Base-by-base conservation (phyloP, 2,888 invertebrate species). In the Zonitis immaculata region DNA sequence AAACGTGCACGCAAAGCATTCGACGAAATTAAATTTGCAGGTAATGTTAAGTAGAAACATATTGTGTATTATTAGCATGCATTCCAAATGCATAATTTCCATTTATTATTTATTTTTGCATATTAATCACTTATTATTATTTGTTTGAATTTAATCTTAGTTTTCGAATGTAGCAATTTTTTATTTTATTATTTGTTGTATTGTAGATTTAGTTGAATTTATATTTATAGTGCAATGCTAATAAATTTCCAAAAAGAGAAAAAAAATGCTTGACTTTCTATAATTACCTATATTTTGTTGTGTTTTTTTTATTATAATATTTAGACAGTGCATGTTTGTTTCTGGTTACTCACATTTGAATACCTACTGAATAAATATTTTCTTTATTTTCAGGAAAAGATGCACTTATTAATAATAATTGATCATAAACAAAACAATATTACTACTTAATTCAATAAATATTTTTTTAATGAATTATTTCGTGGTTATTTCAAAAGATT, bases 1-100 rank as follows among this genome's bases (percentile, higher is more conserved):
- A 96, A 98, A 78, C 93, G 95, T 77, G 99, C 99, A 11, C 84
- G 99, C 65, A 99, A 99, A 79, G 98, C 98, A 57, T 99, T 99
- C 78, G 99, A 99, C 79, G 98, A 96, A 84, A 92, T 93, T 59
- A 95, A 95, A 86, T 95, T 93, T 82, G 93, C 91, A 80, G 91
- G 90, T 86, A 82, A 83, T 78, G 67, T 76, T 49, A 71, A 68
- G 47, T 58, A 49, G 49, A 25, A 49, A 39, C n/a, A n/a, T n/a
- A 5, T 43, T 48, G 39, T n/a, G n/a, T n/a, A n/a, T n/a, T n/a
- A n/a, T n/a, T n/a, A 44, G 32, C 25, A 27, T 44, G 39, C 11
- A 39, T 39, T 20, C n/a, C 4, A 18, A n/a, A 5, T 18, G 6
- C 9, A 27, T 35, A 18, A 39, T 20, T n/a, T 39, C 6, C 22